Percentiles rank a stretch among this genome's conserved stretches.
These are phyloP conservation scores for Poeciliopsis presidionis DNA, from an alignment of 2,797 vertebrate species.

Conservation along the genomic window DNA sequence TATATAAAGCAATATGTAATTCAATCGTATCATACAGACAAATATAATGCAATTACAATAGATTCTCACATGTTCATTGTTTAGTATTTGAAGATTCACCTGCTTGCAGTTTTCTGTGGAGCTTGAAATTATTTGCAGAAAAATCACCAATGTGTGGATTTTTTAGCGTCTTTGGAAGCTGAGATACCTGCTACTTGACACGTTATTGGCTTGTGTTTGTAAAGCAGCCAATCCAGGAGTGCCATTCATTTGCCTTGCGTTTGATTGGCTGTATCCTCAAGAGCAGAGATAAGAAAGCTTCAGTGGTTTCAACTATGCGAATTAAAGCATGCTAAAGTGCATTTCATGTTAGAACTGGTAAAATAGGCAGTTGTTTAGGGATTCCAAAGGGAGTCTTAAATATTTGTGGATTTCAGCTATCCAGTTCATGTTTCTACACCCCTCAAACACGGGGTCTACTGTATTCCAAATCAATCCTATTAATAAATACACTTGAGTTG, in stretches of 20 bases:
- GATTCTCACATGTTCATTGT: background rate
- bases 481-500: background rate
- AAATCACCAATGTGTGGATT: background rate
- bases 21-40: background rate
- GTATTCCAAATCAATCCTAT: background rate
- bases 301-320: too few species aligned
- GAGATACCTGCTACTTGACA: background rate
- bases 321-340: background rate
- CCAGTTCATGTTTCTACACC: background rate
- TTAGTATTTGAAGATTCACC: background rate
- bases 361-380: background rate
- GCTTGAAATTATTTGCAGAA: background rate
- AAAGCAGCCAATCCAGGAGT: too few species aligned
- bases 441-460: background rate
- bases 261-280: too few species aligned
- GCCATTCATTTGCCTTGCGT: too few species aligned
- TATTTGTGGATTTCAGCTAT: background rate
- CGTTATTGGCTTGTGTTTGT: background rate
- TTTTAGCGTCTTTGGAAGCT: background rate
- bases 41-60: background rate
- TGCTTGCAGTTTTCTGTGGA: background rate
- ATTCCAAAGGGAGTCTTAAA: background rate
- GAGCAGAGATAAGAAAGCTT: too few species aligned
- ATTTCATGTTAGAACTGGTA: background rate
- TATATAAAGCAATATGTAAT: background rate